Evolutionary conservation across 2,113 vertebrate genomes (phyloP).

Genomic region (Trochalopteron elliotii): DNA sequence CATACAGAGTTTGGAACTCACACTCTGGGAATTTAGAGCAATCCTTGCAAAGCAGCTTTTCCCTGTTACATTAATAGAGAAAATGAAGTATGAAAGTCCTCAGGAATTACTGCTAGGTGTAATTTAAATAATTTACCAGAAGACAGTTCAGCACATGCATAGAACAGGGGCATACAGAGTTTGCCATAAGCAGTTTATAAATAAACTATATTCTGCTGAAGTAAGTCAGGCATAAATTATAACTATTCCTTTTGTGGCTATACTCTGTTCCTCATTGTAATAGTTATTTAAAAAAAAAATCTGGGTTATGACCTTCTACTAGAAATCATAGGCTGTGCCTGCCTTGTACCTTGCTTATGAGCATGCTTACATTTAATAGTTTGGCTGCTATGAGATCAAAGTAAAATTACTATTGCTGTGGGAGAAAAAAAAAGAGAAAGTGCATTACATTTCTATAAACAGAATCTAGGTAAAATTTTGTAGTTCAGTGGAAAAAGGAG

Average conservation of each 20-base stretch:
- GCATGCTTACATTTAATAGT: conserved; percentile 70
- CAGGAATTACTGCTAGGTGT: conserved; percentile 84
- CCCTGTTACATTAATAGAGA: conserved; percentile 85
- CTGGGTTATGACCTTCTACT: conserved; percentile 79
- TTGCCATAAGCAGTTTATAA: conserved; percentile 88
- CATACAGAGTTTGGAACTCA: conserved; percentile 81
- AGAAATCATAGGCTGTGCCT: conserved; percentile 73
- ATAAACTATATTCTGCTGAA: conserved; percentile 86
- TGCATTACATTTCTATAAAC: conserved; percentile 65
- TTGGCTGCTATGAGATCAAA: conserved; percentile 71
- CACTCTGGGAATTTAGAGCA: conserved; percentile 85
- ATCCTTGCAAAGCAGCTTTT: conserved; percentile 83
- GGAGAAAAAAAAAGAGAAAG: conserved; percentile 36
- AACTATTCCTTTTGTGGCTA: conserved; percentile 78
- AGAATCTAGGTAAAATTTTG: conserved; percentile 63
- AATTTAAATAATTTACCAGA: conserved; percentile 89
- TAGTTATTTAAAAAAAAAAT: conserved; percentile 77
- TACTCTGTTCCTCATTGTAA: conserved; percentile 77
- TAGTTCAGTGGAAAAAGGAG: conserved; percentile 1
- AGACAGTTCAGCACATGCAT: conserved; percentile 81
- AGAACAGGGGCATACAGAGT: conserved; percentile 81
- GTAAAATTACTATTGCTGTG: conserved; percentile 72
- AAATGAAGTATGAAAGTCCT: conserved; percentile 85
- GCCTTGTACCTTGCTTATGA: conserved; percentile 74
- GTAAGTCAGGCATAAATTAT: conserved; percentile 83